A percentile compares a stretch with the other conserved stretches of the same genome.
phyloP scores from a whole-genome alignment of 2,888 invertebrate species.

The Scaeva pyrastri region DNA sequence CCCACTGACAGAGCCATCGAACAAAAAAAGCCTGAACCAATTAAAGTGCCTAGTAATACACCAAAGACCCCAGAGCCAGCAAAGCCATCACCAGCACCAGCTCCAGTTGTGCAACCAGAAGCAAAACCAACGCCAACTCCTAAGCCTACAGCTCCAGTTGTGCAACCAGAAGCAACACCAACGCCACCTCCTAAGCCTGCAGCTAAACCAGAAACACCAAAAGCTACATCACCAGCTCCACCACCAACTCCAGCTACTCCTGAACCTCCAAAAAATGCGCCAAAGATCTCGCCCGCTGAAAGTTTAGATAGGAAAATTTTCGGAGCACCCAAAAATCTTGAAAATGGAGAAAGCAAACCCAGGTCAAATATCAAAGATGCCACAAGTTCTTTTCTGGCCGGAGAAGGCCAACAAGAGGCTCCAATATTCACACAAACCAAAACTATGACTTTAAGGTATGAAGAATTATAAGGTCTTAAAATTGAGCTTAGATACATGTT shows the following conservation, averaged over 20 bases:
- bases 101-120: conserved; percentile 49
- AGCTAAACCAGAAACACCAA: conserved; percentile 51
- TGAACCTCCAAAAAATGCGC: conserved; percentile 57
- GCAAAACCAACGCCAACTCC: conserved; percentile 54
- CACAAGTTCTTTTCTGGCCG: conserved; percentile 81
- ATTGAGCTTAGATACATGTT: conserved; percentile 1
- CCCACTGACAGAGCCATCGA: conserved; percentile 79
- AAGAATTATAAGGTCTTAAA: background rate
- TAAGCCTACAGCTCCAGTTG: conserved; percentile 40
- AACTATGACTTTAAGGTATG: conserved; percentile 76
- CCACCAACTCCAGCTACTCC: conserved; percentile 59
- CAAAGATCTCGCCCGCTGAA: conserved; percentile 66
- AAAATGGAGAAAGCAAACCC: conserved; percentile 78
- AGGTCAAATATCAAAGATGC: conserved; percentile 81
- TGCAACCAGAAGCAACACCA: conserved; percentile 54
- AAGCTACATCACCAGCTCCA: conserved; percentile 70
- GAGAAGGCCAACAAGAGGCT: conserved; percentile 79
- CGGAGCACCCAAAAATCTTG: conserved; percentile 77
- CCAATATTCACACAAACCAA: conserved; percentile 78
- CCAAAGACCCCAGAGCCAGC: conserved; percentile 71
- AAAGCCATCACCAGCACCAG: too few species aligned
- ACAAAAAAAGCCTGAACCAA: conserved; percentile 71
- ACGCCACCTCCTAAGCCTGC: conserved; percentile 52
- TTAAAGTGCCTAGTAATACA: conserved; percentile 70
- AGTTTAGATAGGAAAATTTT: conserved; percentile 79